Percentiles rank a stretch among this genome's conserved stretches.
Evolutionary conservation across 2,113 vertebrate genomes (phyloP).

Genomic region (Perca flavescens): DNA sequence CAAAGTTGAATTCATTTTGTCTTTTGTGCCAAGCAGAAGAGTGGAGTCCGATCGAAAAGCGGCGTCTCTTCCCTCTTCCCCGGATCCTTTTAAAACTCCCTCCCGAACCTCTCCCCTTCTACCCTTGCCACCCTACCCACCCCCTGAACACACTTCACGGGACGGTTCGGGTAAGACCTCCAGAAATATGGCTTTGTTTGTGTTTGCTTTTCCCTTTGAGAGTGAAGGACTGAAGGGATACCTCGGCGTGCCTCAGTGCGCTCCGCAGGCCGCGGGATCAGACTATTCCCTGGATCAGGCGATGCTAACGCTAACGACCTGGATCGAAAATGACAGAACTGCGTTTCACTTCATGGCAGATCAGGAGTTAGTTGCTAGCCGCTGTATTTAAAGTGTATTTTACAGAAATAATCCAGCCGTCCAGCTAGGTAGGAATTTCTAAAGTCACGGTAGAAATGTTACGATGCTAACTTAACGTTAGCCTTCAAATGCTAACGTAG

Average conservation of each 20-base stretch:
- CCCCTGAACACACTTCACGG: constrained; percentile 76
- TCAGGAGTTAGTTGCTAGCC: not conserved
- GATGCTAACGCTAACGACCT: constrained; percentile 60
- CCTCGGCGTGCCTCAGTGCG: constrained; percentile 48
- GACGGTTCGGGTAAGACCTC: constrained; percentile 76
- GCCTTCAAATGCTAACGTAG: constrained; percentile 19
- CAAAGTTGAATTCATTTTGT: constrained; percentile 79
- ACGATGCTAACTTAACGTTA: constrained; percentile 30
- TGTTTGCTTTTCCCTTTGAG: not conserved
- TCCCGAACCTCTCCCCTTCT: constrained; percentile 86
- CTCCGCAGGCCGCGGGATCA: constrained; percentile 76
- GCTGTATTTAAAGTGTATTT: accelerated
- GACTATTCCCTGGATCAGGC: constrained; percentile 64
- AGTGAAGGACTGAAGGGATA: constrained; percentile 69
- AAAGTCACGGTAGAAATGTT: not conserved
- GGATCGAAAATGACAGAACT: constrained; percentile 60
- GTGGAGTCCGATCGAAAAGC: constrained; percentile 82
- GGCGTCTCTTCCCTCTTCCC: constrained; percentile 86
- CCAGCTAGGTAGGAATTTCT: accelerated
- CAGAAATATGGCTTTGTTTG: constrained; percentile 31
- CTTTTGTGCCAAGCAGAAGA: constrained; percentile 84
- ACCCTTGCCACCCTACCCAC: constrained; percentile 84
- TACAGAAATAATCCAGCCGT: accelerated
- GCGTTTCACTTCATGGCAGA: not conserved
- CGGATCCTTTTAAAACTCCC: constrained; percentile 85